Evolutionary conservation across 2,113 vertebrate genomes (phyloP), one percentile per base, ranked within the genome.

Genomic region (Orthochromis malagaraziensis): DNA sequence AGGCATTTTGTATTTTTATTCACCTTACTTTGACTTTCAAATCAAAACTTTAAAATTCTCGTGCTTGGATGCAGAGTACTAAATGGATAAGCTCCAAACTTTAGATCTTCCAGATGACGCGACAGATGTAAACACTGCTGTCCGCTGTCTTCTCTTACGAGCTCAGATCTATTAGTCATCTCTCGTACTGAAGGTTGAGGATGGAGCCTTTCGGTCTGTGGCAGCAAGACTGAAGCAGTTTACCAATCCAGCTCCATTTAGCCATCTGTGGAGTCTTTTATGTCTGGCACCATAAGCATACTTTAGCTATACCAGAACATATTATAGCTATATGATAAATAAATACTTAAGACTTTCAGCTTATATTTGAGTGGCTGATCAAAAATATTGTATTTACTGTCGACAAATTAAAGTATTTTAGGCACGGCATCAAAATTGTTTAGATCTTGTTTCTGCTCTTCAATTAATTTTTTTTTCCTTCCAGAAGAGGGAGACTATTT

Each of bases 101-200:
- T 9, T 51, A 51, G 19, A 10, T 51, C 49, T 51, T n/a, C 49
- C 49, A 51, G 19, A n/a, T 51, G 49, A 51, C 1, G 5, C 9
- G 3, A 51, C 49, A 51, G 49, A 2, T 51, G 17, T 51, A n/a
- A 51, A 51, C 49, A 51, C 17, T 51, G 5, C 49, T 51, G 49
- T 9, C 8, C 1, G 1, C 19, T 9, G 49, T 5, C 5, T 51
- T n/a, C 9, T 0, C 49, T n/a, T 51, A 51, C 3, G 2, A 60
- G 26, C 26, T 60, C 57, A 60, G 14, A 60, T 60, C 8, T 60
- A 17, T 60, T 4, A 17, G 57, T 17, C 5, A 5, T 60, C 57
- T 58, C 26, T 31, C 2, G 1, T 17, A 60, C 57, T 60, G 26
- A 60, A 60, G 57, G 57, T 8, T 31, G 26, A 60, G 26, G 57